Evolutionary conservation across 2,888 invertebrate genomes (phyloP), one percentile per base, ranked within the genome.

Genomic region (Drosophila quinaria): DNA sequence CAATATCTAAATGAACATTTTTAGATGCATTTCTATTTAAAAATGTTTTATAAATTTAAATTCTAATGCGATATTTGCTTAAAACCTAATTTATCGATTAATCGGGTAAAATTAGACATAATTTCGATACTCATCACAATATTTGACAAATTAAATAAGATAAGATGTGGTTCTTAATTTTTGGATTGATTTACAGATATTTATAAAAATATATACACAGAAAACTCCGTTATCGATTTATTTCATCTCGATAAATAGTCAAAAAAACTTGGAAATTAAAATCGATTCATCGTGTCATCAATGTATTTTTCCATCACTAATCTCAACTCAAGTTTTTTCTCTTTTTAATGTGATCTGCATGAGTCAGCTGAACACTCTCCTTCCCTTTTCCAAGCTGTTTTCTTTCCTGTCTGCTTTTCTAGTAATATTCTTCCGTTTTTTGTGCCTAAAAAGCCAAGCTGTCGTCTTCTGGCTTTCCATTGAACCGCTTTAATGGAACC

Each of bases 401-500:
- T 6, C 15, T 4, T 5, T 33, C 11, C 31, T 17, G 6, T 10
- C 17, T 33, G 5, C 3, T 11, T 33, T 6, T 10, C 44, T 22
- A 22, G 52, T 37, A 37, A 37, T n/a, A 37, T n/a, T 42, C 39
- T 41, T 11, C 8, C 1, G n/a, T 8, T 8, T 11, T 10, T 31
- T 22, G 33, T 25, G 44, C 37, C 42, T 47, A 9, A 49, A 11
- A 52, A 41, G 46, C 8, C 74, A 68, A 61, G 74, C 79, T 70
- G 77, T 76, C 29, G 49, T 29, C 33, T 46, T 47, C 6, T 19
- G 55, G 54, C 22, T 60, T 68, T 42, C 52, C 42, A 44, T 56
- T 58, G 63, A 75, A 65, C 56, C 55, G 33, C 37, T 54, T 61
- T 15, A 25, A 25, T 60, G 59, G 56, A 59, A 70, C 78, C 87